Base-by-base conservation (phyloP, 2,797 vertebrate genomes). In the Anguilla anguilla region DNA sequence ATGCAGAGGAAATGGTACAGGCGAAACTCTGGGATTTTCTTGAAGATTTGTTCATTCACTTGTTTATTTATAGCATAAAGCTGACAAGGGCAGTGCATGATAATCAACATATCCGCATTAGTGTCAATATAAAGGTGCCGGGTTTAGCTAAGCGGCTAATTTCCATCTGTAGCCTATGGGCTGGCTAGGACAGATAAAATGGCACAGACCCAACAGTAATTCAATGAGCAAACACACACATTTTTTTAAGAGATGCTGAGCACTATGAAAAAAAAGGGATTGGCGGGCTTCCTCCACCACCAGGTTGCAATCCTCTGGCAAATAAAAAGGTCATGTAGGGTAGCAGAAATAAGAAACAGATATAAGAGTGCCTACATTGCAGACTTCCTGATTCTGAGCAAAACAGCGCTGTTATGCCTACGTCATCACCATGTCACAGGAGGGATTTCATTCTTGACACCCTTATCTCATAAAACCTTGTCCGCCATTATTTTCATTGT, bases 1-100 rank as follows among this genome's bases (percentile, higher is more conserved):
- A 67, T 67, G 22, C 61, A 67, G 22, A 31, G 69, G 69, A 31
- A 31, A 35, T 35, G 22, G 11, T 35, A 72, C 69, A 35, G 69
- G 69, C 11, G 69, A 72, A 72, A 31, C 11, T 1, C 69, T 0
- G 69, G 28, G 7, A 31, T 72, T 72, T 72, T 35, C 69, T 72
- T 11, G 2, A 72, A 72, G 69, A 72, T 72, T 72, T 31, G 4
- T 72, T 31, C 11, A 31, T 72, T 72, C 28, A 6, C 35, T 43
- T 43, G 35, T 77, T 77, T 77, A 77, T 77, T 77, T 77, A 77
- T 43, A 39, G 74, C 74, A 77, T 22, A 43, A 39, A 77, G 74
- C 31, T 77, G 35, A 39, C 35, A 77, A 25, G 74, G 74, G 15
- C 74, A 77, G 74, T 6, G 31, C 35, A 77, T 39, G 74, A 72